Evolutionary conservation across 1,140 invertebrate species (phyloP).

Genomic region (Mya arenaria): DNA sequence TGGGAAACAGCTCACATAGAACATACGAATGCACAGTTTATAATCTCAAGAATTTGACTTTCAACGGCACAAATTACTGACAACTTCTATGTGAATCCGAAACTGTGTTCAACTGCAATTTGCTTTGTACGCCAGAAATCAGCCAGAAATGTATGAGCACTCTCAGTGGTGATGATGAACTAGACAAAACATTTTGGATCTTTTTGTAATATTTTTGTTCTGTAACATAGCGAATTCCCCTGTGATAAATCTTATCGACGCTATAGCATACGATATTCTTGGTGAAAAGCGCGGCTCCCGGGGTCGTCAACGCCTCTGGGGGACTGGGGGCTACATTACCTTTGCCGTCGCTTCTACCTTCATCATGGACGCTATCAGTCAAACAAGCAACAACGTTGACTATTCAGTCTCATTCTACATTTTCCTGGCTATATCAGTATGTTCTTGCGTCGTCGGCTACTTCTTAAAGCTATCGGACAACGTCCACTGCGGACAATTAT

Average conservation of each 20-base stretch:
- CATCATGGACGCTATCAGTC: constrained; percentile 66
- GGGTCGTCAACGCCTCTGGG: constrained; percentile 67
- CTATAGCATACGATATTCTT: constrained; percentile 65
- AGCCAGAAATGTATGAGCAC: not conserved
- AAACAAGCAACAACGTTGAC: constrained; percentile 51
- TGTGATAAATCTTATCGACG: constrained; percentile 65
- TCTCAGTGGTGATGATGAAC: too few relatives aligned
- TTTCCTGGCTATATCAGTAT: constrained; percentile 60
- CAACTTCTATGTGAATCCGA: constrained; percentile 70
- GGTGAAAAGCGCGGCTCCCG: constrained; percentile 55
- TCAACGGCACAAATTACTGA: constrained; percentile 55
- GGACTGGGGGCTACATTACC: constrained; percentile 63
- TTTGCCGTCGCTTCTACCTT: constrained; percentile 71
- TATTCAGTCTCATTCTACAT: constrained; percentile 72
- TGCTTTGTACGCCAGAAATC: constrained; percentile 9
- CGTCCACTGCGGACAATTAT: constrained; percentile 61
- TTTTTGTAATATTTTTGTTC: constrained; percentile 64
- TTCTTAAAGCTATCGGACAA: constrained; percentile 63
- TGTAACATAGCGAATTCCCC: constrained; percentile 62
- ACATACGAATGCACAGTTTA: too few relatives aligned
- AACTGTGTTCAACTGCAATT: constrained; percentile 60
- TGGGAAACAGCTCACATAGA: too few relatives aligned
- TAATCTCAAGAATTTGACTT: constrained; percentile 66
- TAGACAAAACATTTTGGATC: constrained; percentile 58
- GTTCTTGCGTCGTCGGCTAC: constrained; percentile 59